A percentile compares a stretch with the other conserved stretches of the same genome.
Conservation (phyloP, 2,888 invertebrate genomes). For the Apamea crenata region DNA sequence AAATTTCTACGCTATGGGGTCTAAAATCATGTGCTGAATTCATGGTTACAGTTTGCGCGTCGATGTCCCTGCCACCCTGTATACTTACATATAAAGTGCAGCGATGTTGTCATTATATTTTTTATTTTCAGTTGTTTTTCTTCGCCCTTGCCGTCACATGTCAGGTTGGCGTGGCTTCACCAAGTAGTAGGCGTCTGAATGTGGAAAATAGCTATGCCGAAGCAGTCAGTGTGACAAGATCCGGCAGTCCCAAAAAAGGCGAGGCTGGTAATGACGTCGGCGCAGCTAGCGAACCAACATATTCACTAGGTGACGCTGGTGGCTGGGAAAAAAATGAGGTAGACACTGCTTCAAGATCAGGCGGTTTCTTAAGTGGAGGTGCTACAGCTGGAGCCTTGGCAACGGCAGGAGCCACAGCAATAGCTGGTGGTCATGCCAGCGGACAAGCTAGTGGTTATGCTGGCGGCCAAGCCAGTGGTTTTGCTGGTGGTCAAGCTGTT, state of each 20-base stretch:
- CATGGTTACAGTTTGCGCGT: too few species aligned
- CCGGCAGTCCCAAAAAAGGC: conserved; percentile 1
- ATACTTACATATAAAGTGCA: not conserved
- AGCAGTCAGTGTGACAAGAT: not conserved
- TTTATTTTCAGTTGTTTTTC: conserved; percentile 46
- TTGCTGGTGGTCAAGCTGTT: not conserved
- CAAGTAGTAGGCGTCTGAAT: not conserved
- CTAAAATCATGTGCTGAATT: too few species aligned
- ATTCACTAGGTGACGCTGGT: not conserved
- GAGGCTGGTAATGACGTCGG: not conserved
- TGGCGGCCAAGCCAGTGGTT: not conserved
- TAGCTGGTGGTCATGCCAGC: not conserved
- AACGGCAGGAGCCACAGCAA: not conserved
- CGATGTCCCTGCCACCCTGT: too few species aligned
- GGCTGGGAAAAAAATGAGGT: not conserved
- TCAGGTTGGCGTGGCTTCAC: conserved; percentile 10
- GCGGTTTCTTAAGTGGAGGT: conserved; percentile 8
- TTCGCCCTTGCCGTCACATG: conserved; percentile 23
- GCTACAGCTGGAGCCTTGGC: conserved; percentile 6
- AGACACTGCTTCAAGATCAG: conserved; percentile 6
- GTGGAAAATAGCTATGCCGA: not conserved
- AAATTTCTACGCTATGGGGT: too few species aligned
- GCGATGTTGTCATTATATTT: not conserved
- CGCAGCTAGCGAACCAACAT: not conserved
- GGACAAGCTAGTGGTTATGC: not conserved